A percentile compares a stretch with the other conserved stretches of the same genome.
Conservation (phyloP, 35 echinoderm and acorn worm species). For the Nesometra sesokonis region DNA sequence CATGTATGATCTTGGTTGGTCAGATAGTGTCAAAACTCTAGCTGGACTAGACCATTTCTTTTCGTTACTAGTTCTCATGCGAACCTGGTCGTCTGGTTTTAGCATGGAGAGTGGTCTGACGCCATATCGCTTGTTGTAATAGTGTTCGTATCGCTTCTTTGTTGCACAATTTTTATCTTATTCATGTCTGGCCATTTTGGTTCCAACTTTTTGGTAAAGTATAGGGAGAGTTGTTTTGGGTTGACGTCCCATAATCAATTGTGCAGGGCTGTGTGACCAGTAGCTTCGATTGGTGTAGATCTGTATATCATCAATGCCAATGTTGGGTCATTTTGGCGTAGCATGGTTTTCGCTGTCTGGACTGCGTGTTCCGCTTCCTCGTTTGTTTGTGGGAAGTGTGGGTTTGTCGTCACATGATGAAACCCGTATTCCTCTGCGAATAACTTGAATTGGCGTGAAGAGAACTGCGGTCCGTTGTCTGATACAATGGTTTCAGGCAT, state of each 20-base stretch:
- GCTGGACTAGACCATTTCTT: background rate
- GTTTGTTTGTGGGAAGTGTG: background rate
- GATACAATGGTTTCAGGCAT: background rate
- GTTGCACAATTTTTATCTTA: background rate
- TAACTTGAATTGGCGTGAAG: background rate
- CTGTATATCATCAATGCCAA: background rate
- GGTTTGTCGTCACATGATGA: background rate
- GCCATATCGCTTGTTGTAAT: background rate
- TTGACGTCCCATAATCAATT: background rate
- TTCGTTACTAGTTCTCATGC: background rate
- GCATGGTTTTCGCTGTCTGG: background rate
- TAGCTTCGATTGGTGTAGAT: background rate
- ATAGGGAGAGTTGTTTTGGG: background rate
- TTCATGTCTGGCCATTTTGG: background rate
- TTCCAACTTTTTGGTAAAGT: background rate
- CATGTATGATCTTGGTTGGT: background rate
- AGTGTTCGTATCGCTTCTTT: background rate
- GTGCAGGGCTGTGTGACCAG: background rate
- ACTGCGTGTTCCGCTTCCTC: background rate
- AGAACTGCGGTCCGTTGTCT: background rate
- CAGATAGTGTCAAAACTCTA: background rate
- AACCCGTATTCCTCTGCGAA: background rate
- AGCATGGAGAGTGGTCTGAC: background rate
- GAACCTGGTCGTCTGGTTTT: background rate
- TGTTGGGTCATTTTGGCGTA: background rate